Percentiles rank a stretch among this genome's conserved stretches.
Conservation (phyloP, 2,797 vertebrate genomes). For the Alosa sapidissima region DNA sequence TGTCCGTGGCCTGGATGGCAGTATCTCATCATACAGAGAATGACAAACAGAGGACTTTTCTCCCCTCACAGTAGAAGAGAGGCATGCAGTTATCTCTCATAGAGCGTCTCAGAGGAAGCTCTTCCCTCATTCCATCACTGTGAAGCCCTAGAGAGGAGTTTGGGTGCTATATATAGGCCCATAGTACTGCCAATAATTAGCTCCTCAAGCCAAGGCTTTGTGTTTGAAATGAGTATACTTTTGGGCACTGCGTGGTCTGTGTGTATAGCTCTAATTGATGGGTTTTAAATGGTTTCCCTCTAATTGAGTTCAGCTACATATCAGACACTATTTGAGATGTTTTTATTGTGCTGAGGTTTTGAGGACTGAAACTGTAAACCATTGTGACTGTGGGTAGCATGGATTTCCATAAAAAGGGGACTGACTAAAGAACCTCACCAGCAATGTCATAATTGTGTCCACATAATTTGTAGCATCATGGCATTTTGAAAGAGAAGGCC, state of each 20-base stretch:
- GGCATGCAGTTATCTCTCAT: not conserved
- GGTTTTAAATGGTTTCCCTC: not conserved
- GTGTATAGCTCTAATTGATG: not conserved
- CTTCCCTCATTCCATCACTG: constrained; percentile 30
- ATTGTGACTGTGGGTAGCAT: not conserved
- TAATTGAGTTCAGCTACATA: not conserved
- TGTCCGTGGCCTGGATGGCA: constrained; percentile 37
- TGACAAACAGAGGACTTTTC: constrained; percentile 57
- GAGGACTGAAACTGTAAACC: not conserved
- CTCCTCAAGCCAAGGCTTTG: not conserved
- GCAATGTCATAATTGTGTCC: not conserved
- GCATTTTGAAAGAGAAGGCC: not conserved
- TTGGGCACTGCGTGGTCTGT: not conserved
- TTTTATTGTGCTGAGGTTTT: not conserved
- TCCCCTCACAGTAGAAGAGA: constrained; percentile 34
- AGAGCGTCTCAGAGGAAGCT: constrained; percentile 1
- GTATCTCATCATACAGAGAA: constrained; percentile 51
- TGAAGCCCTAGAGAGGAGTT: constrained; percentile 22
- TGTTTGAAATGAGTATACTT: not conserved
- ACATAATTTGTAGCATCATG: not conserved
- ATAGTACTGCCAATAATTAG: not conserved
- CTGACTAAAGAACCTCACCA: not conserved
- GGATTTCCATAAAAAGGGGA: not conserved
- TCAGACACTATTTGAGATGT: not conserved
- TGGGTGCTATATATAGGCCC: not conserved